A percentile compares a stretch with the other conserved stretches of the same genome.
Evolutionary conservation across 1,140 invertebrate genomes (phyloP).

Genomic region (Cotesia vestalis): DNA sequence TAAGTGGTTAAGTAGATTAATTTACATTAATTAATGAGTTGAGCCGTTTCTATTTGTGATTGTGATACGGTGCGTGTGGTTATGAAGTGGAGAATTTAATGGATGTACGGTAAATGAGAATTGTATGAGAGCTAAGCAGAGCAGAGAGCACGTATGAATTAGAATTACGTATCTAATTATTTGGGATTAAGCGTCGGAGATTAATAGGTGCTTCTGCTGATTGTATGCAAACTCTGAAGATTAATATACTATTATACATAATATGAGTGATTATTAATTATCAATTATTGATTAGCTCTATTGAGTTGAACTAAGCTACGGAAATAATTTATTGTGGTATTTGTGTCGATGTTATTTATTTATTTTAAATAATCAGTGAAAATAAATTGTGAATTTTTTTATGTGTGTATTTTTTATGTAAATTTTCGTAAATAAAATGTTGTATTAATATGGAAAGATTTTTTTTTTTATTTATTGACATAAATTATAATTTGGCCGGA

Average conservation of each 20-base stretch:
- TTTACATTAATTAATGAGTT: not conserved
- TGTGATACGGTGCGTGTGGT: not conserved
- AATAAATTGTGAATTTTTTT: too few relatives aligned
- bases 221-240: not conserved
- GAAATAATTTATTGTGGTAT: too few relatives aligned
- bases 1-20: not conserved
- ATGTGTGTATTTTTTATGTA: too few relatives aligned
- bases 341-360: too few relatives aligned
- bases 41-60: not conserved
- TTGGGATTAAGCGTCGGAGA: slow-evolving; percentile 32
- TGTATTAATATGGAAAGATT: too few relatives aligned
- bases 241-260: not conserved
- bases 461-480: too few relatives aligned
- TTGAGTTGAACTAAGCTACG: too few relatives aligned
- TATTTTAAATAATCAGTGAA: too few relatives aligned
- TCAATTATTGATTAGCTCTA: not conserved
- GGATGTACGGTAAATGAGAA: slow-evolving; percentile 1
- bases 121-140: slow-evolving; percentile 24
- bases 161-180: slow-evolving; percentile 45
- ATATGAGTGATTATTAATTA: not conserved
- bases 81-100: slow-evolving; percentile 17
- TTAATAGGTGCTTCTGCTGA: slow-evolving; percentile 7
- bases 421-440: too few relatives aligned
- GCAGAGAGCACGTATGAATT: slow-evolving; percentile 33
- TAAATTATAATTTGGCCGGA: too few relatives aligned